Evolutionary conservation across 2,797 vertebrate species (phyloP), one percentile per base, ranked within the genome.

Genomic region (Aselliscus stoliczkanus): DNA sequence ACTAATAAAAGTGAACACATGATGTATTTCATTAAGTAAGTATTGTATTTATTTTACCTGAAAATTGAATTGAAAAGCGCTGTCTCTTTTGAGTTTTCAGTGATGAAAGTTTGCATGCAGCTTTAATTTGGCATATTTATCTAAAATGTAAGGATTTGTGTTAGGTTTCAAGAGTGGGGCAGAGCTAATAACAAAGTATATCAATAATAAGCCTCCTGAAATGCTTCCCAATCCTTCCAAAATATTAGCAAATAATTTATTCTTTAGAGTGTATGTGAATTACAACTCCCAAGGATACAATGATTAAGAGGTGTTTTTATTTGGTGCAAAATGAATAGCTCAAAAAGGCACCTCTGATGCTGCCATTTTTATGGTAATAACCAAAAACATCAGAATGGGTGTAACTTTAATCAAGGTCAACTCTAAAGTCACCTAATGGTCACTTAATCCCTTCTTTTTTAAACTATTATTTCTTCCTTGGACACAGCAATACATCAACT

Each of bases 31-130:
- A 67, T 69, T 94, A 80, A 76, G 52, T 47, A 87, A 72, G 20
- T 20, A n/a, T 85, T 95, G 12, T 67, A 81, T 76, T 94, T 90
- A 69, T 83, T 92, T n/a, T 50, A 21, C 44, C 23, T 88, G 39
- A 96, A 52, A 93, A 83, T 31, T 60, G n/a, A 87, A 83, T 34
- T 90, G 58, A 95, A 88, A 92, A 86, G 50, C 75, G 31, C 37
- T 67, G 5, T 42, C 5, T 81, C 15, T 90, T 96, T 81, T 34
- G 42, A 82, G 15, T 81, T 60, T 21, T 84, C 27, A 52, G 2
- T 82, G 50, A 73, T 88, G 29, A 88, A 92, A 77, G 23, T 80
- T 75, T 95, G 7, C 11, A 29, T 76, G 31, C 25, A 54, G 13
- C 14, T 58, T 85, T 18, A 34, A 34, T 77, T 93, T 92, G 25